Evolutionary conservation across 2,888 invertebrate genomes (phyloP).

Genomic region (Tribolium freemani): DNA sequence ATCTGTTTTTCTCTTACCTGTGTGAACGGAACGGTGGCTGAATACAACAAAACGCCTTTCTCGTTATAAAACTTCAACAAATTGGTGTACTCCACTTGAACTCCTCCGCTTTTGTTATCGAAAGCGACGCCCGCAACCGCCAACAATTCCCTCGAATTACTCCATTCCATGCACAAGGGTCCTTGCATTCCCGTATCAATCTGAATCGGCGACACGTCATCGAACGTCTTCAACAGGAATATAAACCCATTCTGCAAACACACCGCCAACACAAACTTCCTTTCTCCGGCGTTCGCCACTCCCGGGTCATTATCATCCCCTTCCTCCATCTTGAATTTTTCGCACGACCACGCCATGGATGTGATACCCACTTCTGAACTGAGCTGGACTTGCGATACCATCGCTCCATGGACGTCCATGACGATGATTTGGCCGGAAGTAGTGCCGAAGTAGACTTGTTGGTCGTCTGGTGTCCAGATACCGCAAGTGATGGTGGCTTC

Average conservation of each 20-base stretch:
- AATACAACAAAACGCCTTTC: slow-evolving; percentile 85
- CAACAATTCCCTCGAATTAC: slow-evolving; percentile 91
- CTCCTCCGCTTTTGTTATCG: slow-evolving; percentile 57
- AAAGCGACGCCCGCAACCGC: slow-evolving; percentile 89
- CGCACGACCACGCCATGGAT: slow-evolving; percentile 97
- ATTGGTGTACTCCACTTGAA: slow-evolving; percentile 78
- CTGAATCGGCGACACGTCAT: slow-evolving; percentile 92
- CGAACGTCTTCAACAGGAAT: slow-evolving; percentile 90
- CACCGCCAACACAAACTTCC: slow-evolving; percentile 86
- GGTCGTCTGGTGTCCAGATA: slow-evolving; percentile 98
- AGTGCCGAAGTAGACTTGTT: slow-evolving; percentile 96
- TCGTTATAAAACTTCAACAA: slow-evolving; percentile 93
- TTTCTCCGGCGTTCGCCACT: slow-evolving; percentile 71
- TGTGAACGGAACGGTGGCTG: slow-evolving; percentile 82
- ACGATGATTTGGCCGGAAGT: slow-evolving; percentile 95
- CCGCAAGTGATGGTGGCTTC: slow-evolving; percentile 96
- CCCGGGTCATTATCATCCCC: slow-evolving; percentile 81
- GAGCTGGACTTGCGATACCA: slow-evolving; percentile 92
- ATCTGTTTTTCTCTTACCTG: too few species aligned
- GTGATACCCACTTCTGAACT: slow-evolving; percentile 89
- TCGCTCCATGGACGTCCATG: slow-evolving; percentile 96
- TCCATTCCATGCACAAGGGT: slow-evolving; percentile 94
- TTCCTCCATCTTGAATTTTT: slow-evolving; percentile 98
- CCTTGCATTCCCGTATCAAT: slow-evolving; percentile 87
- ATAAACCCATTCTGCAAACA: slow-evolving; percentile 92